These are phyloP conservation scores for Paramormyrops kingsleyae DNA, from an alignment of 2,113 vertebrate species.

Conservation along the genomic window DNA sequence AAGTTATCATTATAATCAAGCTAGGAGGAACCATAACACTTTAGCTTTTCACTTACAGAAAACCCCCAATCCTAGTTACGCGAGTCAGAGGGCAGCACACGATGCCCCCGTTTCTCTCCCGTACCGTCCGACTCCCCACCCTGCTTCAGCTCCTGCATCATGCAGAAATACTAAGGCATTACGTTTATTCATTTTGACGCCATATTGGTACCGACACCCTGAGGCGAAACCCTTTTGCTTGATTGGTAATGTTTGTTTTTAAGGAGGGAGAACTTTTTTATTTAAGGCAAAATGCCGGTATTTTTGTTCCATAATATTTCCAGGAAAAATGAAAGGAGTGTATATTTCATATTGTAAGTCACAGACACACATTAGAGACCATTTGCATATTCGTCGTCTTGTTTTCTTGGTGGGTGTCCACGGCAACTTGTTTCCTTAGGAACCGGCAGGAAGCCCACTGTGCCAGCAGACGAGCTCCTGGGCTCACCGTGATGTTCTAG, in stretches of 20 bases:
- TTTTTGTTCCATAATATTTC: background rate
- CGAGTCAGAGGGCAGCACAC: background rate
- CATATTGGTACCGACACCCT: background rate
- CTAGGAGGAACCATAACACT: background rate
- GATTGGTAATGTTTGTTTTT: slow-evolving; percentile 4
- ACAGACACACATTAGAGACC: background rate
- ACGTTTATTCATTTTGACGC: background rate
- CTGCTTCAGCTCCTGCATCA: background rate
- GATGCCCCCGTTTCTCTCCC: background rate
- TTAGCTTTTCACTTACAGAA: background rate
- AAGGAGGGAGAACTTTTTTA: background rate
- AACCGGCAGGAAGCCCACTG: background rate
- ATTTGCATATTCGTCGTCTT: background rate
- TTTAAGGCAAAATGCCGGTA: background rate
- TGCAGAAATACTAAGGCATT: background rate
- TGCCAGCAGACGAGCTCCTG: background rate
- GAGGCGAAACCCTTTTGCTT: background rate
- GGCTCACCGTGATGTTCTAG: background rate
- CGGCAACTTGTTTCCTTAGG: background rate
- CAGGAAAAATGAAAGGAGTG: background rate
- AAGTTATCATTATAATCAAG: background rate
- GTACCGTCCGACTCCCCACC: background rate
- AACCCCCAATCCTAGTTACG: background rate
- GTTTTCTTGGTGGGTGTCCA: background rate
- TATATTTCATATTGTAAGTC: background rate